phyloP scores from a whole-genome alignment of 2,797 vertebrate genomes.

The Odontamblyopus rebecca region DNA sequence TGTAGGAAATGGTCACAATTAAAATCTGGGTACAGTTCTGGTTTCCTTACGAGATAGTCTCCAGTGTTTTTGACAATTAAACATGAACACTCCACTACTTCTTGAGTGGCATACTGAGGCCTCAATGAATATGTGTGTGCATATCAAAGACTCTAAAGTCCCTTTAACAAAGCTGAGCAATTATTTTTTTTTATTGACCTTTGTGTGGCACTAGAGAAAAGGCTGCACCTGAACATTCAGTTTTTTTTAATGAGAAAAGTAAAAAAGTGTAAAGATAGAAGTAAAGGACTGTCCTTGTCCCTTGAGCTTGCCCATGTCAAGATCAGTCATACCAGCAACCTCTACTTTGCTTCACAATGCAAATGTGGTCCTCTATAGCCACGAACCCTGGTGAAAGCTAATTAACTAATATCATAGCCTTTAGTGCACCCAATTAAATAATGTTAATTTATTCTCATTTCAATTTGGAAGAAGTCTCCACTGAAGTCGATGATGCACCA shows the following conservation, averaged over 20 bases:
- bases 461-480: slow-evolving; percentile 74
- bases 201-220: slow-evolving; percentile 24
- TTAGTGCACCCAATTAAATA: slow-evolving; percentile 84
- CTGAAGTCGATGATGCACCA: slow-evolving; percentile 58
- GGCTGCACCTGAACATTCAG: slow-evolving; percentile 27
- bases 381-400: slow-evolving; percentile 73
- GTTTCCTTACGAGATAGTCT: neutral
- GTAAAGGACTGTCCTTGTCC: slow-evolving; percentile 65
- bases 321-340: slow-evolving; percentile 55
- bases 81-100: neutral
- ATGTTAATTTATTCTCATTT: slow-evolving; percentile 84
- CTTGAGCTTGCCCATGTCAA: slow-evolving; percentile 57
- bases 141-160: neutral
- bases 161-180: neutral
- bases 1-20: neutral
- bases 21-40: neutral
- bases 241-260: slow-evolving; percentile 33
- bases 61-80: neutral
- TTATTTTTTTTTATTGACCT: slow-evolving; percentile 6
- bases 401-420: slow-evolving; percentile 81
- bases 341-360: slow-evolving; percentile 45
- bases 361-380: slow-evolving; percentile 57
- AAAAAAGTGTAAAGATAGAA: slow-evolving; percentile 43
- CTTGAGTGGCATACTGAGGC: neutral
- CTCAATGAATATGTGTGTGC: neutral